Conservation (phyloP, 2,888 invertebrate genomes). For the Sinohyriopsis cumingii region DNA sequence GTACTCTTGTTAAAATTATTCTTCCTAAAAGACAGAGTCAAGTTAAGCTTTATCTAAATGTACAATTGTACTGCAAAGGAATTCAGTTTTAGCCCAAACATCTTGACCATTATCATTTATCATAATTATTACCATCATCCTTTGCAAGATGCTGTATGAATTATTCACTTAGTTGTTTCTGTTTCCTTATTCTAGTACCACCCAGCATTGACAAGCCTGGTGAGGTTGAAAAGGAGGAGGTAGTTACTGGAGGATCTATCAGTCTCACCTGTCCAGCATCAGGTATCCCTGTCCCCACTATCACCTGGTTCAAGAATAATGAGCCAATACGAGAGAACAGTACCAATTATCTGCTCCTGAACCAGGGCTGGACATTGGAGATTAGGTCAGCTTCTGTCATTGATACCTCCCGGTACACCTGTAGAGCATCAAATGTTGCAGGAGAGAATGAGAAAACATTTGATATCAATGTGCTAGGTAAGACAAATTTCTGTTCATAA, state of each 20-base stretch:
- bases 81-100: too few species aligned
- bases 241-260: constrained; percentile 60
- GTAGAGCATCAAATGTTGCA: constrained; percentile 73
- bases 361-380: constrained; percentile 60
- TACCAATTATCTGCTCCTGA: constrained; percentile 41
- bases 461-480: constrained; percentile 77
- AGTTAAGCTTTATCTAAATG: too few species aligned
- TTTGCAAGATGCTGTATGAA: too few species aligned
- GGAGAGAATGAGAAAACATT: constrained; percentile 70
- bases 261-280: constrained; percentile 72
- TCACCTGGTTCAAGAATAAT: constrained; percentile 70
- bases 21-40: too few species aligned
- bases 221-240: constrained; percentile 56
- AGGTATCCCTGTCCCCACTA: constrained; percentile 72
- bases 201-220: constrained; percentile 71
- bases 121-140: too few species aligned
- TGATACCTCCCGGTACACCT: constrained; percentile 68
- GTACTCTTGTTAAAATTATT: too few species aligned
- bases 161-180: not conserved
- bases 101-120: too few species aligned
- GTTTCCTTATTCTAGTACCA: constrained; percentile 63
- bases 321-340: constrained; percentile 35
- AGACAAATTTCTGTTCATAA: constrained; percentile 46
- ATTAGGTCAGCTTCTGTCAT: constrained; percentile 41
- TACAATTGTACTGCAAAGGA: too few species aligned